phyloP scores from a whole-genome alignment of 1,140 invertebrate species.

The Protaetia brevitarsis region DNA sequence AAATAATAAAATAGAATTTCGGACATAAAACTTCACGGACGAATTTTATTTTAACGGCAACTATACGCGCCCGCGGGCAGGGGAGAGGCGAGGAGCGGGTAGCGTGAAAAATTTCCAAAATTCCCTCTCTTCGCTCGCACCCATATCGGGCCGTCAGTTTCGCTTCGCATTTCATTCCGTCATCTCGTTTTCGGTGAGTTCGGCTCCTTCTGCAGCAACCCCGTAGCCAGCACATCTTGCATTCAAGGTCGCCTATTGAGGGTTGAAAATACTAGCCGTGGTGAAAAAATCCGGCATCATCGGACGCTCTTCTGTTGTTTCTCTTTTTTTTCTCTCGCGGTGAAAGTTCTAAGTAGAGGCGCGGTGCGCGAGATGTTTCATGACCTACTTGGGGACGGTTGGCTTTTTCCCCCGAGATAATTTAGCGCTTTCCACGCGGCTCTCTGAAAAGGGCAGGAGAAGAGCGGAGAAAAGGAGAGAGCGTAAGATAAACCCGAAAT shows the following conservation, averaged over 20 bases:
- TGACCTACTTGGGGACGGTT: not conserved
- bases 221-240: constrained; percentile 33
- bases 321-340: not conserved
- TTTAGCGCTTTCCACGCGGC: too few species aligned
- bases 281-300: constrained; percentile 22
- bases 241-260: constrained; percentile 35
- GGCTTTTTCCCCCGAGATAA: not conserved
- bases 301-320: not conserved
- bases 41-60: constrained; percentile 13
- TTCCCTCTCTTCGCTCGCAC: constrained; percentile 20
- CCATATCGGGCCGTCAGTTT: not conserved
- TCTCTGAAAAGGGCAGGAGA: too few species aligned
- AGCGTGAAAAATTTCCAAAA: constrained; percentile 31
- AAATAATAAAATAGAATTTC: constrained; percentile 19
- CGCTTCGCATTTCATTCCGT: not conserved
- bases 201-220: constrained; percentile 27
- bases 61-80: not conserved
- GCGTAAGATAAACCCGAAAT: not conserved
- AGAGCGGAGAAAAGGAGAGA: not conserved
- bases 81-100: not conserved
- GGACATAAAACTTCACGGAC: constrained; percentile 15
- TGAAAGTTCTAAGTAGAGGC: not conserved
- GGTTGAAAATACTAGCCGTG: constrained; percentile 36
- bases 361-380: not conserved
- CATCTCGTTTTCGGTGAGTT: constrained; percentile 14